A percentile compares a stretch with the other conserved stretches of the same genome.
Conservation (phyloP, 2,113 vertebrate genomes). For the Trinectes maculatus region DNA sequence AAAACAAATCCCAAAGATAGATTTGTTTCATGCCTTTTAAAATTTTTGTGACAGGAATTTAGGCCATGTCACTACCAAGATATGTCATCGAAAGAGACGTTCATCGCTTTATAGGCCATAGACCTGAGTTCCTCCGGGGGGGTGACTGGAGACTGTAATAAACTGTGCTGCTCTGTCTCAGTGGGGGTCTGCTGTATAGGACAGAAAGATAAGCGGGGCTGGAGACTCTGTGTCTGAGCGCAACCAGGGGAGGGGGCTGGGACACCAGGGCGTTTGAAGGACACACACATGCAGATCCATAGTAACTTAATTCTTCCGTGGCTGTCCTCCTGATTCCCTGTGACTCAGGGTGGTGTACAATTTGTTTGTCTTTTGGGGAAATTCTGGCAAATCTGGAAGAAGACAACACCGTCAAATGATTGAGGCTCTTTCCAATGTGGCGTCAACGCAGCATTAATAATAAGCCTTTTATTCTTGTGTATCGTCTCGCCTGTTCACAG, state of each 20-base stretch:
- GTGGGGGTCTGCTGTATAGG: conserved; percentile 70
- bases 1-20: background rate
- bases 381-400: conserved; percentile 10
- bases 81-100: conserved; percentile 12
- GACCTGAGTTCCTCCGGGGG: conserved; percentile 56
- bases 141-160: conserved; percentile 74
- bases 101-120: conserved; percentile 37
- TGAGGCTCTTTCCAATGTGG: conserved; percentile 1
- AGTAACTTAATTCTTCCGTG: conserved; percentile 66
- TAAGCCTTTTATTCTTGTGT: conserved; percentile 44
- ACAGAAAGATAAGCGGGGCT: conserved; percentile 72
- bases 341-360: background rate
- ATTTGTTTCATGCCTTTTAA: background rate
- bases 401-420: conserved; percentile 11
- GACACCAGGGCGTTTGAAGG: conserved; percentile 65
- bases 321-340: conserved; percentile 38
- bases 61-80: conserved; percentile 7
- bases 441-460: conserved; percentile 40
- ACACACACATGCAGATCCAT: conserved; percentile 53
- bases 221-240: conserved; percentile 71
- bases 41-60: background rate
- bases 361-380: conserved; percentile 21
- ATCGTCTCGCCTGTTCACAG: conserved; percentile 19
- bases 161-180: conserved; percentile 70
- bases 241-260: conserved; percentile 38